Evolutionary conservation across 2,888 invertebrate species (phyloP).

Genomic region (Pristionchus arcanus): DNA sequence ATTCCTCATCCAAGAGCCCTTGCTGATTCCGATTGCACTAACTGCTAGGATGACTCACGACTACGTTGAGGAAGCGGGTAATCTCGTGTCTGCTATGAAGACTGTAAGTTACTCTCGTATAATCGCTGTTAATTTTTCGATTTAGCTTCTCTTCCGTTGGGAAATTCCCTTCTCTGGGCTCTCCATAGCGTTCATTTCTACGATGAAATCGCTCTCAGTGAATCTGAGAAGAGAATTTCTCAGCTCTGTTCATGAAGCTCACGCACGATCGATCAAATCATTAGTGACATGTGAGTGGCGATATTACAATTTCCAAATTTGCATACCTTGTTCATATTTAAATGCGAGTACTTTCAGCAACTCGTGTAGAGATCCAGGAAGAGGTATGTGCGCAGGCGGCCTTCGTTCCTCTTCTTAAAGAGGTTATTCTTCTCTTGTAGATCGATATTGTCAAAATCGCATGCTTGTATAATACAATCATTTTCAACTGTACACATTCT

Average conservation of each 20-base stretch:
- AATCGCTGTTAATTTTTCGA: background rate
- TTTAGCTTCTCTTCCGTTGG: conserved; percentile 57
- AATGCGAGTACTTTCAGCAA: background rate
- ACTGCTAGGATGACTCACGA: conserved; percentile 55
- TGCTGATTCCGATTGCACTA: conserved; percentile 53
- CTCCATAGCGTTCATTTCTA: background rate
- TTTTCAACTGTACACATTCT: conserved; percentile 43
- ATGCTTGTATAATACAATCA: conserved; percentile 38
- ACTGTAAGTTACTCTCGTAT: conserved; percentile 46
- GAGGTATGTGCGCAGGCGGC: conserved; percentile 15
- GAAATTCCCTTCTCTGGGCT: background rate
- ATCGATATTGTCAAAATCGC: background rate
- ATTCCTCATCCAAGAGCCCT: conserved; percentile 55
- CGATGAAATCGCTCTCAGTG: conserved; percentile 36
- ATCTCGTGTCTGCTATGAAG: conserved; percentile 58
- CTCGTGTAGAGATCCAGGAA: conserved; percentile 34
- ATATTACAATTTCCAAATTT: background rate
- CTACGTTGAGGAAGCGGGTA: conserved; percentile 58
- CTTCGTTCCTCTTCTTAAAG: conserved; percentile 26
- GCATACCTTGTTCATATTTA: background rate
- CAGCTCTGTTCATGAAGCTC: conserved; percentile 41
- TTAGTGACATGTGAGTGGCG: conserved; percentile 7
- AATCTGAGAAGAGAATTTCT: conserved; percentile 36
- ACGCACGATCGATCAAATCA: conserved; percentile 42
- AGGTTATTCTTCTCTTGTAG: conserved; percentile 11